These are phyloP conservation scores for Chelmon rostratus DNA, from an alignment of 2,797 vertebrate genomes.

Conservation along the genomic window DNA sequence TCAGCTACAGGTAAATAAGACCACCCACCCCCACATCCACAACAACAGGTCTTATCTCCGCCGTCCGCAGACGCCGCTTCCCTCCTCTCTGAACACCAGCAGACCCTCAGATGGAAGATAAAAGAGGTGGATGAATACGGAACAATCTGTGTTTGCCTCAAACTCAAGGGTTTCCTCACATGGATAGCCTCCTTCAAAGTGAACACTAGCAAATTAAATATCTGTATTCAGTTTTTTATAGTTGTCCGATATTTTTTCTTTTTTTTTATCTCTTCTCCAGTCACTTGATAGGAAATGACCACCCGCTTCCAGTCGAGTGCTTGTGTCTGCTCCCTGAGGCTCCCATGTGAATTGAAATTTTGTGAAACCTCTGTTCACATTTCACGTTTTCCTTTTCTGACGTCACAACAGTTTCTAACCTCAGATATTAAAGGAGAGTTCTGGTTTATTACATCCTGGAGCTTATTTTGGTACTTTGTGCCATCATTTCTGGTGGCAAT, in stretches of 20 bases:
- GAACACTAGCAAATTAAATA: not conserved
- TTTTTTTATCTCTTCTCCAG: constrained; percentile 4
- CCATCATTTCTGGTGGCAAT: not conserved
- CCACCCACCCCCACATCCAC: constrained; percentile 68
- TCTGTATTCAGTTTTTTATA: not conserved
- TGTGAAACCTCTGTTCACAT: too few species aligned
- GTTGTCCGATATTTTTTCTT: not conserved
- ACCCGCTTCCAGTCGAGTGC: not conserved
- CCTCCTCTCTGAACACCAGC: constrained; percentile 9
- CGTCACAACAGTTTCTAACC: not conserved
- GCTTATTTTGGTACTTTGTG: not conserved
- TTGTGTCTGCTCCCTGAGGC: not conserved
- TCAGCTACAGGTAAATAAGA: constrained; percentile 77
- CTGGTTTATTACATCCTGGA: not conserved
- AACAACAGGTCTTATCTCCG: constrained; percentile 54
- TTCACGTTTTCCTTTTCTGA: too few species aligned
- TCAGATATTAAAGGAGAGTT: not conserved
- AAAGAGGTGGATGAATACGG: constrained; percentile 16
- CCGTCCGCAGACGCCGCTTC: constrained; percentile 21
- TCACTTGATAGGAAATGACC: constrained; percentile 4
- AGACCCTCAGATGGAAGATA: constrained; percentile 31
- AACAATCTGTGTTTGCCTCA: constrained; percentile 8
- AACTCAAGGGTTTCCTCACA: not conserved
- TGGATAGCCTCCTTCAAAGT: not conserved
- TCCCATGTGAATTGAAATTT: too few species aligned